Percentiles rank a stretch among this genome's conserved stretches.
These are phyloP conservation scores for Cataglyphis rosenhaueri DNA, from an alignment of 2,888 invertebrate species.

Conservation along the genomic window DNA sequence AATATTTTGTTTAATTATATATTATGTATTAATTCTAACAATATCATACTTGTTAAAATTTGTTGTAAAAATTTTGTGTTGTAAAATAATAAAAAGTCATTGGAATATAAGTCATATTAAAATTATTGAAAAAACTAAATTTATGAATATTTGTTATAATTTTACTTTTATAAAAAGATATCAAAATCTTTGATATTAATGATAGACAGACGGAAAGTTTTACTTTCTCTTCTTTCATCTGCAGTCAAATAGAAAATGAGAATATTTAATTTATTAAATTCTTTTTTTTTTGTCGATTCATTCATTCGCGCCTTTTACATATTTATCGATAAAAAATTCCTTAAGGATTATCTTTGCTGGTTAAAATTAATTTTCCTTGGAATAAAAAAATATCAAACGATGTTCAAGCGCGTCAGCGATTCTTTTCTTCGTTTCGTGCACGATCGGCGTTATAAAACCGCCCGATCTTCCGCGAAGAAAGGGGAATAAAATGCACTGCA, in stretches of 20 bases:
- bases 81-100: background rate
- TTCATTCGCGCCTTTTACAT: background rate
- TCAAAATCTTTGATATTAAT: background rate
- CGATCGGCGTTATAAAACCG: slow-evolving; percentile 52
- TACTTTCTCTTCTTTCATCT: background rate
- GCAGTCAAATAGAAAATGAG: background rate
- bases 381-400: slow-evolving; percentile 42
- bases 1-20: background rate
- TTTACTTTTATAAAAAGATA: background rate
- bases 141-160: background rate
- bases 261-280: background rate
- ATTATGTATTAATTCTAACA: background rate
- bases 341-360: background rate
- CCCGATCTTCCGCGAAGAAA: slow-evolving; percentile 49
- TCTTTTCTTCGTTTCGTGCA: slow-evolving; percentile 55
- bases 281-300: background rate
- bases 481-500: slow-evolving; percentile 56
- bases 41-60: background rate
- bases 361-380: slow-evolving; percentile 5
- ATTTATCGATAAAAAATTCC: background rate
- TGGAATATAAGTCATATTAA: background rate
- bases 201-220: background rate
- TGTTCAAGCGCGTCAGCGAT: slow-evolving; percentile 58
- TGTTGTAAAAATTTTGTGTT: background rate
- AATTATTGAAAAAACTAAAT: background rate